Evolutionary conservation across 2,888 invertebrate genomes (phyloP), one percentile per base, ranked within the genome.

Genomic region (Cepaea hortensis): DNA sequence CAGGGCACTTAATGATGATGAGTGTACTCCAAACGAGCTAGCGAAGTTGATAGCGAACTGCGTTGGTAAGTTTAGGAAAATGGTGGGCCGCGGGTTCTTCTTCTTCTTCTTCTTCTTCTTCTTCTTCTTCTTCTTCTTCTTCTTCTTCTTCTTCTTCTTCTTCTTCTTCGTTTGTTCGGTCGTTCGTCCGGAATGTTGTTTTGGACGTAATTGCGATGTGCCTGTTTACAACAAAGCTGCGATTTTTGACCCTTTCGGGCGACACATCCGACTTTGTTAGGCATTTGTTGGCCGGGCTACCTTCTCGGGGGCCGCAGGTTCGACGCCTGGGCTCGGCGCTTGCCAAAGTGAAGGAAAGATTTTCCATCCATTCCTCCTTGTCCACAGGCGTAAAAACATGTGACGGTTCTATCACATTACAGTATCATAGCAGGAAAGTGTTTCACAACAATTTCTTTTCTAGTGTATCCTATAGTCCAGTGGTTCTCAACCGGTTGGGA

Each of bases 61-160:
- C 18, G 2, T 18, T 18, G 18, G 2, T 65, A 13, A 13, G 13
- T 79, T 46, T 15, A 35, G 15, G 11, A 13, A 35, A 23, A 15
- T 79, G 1, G 20, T 79, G 20, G 46, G 15, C 50, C 50, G 46
- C 48, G 23, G 13, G n/a, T 75, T n/a, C 18, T 75, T 75, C 46
- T 46, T 81, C 35, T 65, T 35, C 15, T 35, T 18, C 50, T 23
- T 35, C 50, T 76, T 48, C 50, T 76, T 35, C 15, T 76, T 35
- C 50, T 76, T 48, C 15, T 76, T 48, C 23, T 76, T 23, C 50
- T 70, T 46, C 23, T 76, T 76, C 73, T 61, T 75, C 35, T 72
- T 73, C 55, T 73, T 61, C 35, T 61, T 73, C 84, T 84, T 61
- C n/a, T 23, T 68, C n/a, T 68, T 20, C 18, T 68, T 18, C 18